These are phyloP conservation scores for Aplodontia rufa DNA, from an alignment of 2,113 vertebrate genomes.

Conservation along the genomic window DNA sequence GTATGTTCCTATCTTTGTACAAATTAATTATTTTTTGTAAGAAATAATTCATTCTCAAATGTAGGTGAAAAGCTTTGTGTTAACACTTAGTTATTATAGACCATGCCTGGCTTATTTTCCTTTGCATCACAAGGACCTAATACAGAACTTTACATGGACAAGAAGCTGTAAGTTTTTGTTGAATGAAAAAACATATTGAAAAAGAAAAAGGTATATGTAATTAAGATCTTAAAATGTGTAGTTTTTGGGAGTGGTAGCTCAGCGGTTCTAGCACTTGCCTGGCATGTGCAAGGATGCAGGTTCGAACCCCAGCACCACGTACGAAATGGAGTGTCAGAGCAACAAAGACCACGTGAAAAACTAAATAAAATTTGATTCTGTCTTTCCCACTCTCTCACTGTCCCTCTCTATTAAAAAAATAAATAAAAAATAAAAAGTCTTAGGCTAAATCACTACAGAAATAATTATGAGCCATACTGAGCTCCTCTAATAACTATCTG, in stretches of 20 bases:
- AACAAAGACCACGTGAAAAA: no score
- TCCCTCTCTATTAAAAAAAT: no score
- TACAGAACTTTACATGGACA: not conserved
- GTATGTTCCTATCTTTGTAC: conserved; percentile 81
- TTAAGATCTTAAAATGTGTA: conserved; percentile 6
- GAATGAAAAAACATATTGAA: no score
- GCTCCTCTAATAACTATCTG: not conserved
- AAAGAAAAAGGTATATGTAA: not conserved
- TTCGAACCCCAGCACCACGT: no score
- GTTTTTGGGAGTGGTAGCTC: no score
- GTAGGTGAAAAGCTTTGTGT: conserved; percentile 25
- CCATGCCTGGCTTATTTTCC: not conserved
- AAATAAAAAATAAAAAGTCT: no score
- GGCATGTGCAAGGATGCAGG: no score
- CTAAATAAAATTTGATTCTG: no score
- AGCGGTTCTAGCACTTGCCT: no score
- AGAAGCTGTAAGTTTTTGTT: conserved; percentile 5
- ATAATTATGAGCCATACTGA: not conserved
- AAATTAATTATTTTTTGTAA: not conserved
- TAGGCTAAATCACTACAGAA: not conserved
- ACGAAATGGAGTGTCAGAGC: no score
- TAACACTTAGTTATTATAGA: not conserved
- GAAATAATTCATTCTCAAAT: conserved; percentile 5
- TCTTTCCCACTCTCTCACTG: no score
- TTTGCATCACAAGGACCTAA: not conserved